Evolutionary conservation across 2,888 invertebrate genomes (phyloP).

Genomic region (Myopa testacea): DNA sequence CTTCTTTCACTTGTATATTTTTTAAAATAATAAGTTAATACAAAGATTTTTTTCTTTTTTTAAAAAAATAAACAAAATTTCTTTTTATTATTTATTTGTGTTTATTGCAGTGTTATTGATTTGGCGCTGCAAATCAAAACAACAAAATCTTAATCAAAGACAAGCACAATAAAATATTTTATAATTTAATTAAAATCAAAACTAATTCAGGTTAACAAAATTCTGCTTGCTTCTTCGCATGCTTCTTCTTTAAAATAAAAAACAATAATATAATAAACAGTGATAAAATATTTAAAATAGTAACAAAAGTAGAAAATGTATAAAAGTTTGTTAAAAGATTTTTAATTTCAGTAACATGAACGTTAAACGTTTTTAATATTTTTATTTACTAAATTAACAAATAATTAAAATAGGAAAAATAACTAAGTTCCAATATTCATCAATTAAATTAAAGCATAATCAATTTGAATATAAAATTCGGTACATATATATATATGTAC

Average conservation of each 20-base stretch:
- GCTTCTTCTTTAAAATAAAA: too few relatives aligned
- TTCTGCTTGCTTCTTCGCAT: not conserved
- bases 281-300: slow-evolving; percentile 18
- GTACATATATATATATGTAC: slow-evolving; percentile 34
- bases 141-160: not conserved
- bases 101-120: not conserved
- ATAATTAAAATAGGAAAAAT: not conserved
- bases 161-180: not conserved
- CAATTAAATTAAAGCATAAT: slow-evolving; percentile 33
- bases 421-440: not conserved
- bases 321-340: not conserved
- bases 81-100: not conserved
- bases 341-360: slow-evolving; percentile 3
- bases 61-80: slow-evolving; percentile 2
- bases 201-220: not conserved
- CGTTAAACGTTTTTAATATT: slow-evolving; percentile 26
- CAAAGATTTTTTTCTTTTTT: slow-evolving; percentile 32
- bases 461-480: slow-evolving; percentile 31
- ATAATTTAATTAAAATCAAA: not conserved
- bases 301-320: slow-evolving; percentile 23
- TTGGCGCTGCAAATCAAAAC: slow-evolving; percentile 13
- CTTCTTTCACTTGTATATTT: slow-evolving; percentile 35
- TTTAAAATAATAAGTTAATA: slow-evolving; percentile 22
- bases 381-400: slow-evolving; percentile 23
- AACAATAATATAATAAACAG: not conserved